Evolutionary conservation across 2,888 invertebrate species (phyloP).

Genomic region (Agrotis clavis): DNA sequence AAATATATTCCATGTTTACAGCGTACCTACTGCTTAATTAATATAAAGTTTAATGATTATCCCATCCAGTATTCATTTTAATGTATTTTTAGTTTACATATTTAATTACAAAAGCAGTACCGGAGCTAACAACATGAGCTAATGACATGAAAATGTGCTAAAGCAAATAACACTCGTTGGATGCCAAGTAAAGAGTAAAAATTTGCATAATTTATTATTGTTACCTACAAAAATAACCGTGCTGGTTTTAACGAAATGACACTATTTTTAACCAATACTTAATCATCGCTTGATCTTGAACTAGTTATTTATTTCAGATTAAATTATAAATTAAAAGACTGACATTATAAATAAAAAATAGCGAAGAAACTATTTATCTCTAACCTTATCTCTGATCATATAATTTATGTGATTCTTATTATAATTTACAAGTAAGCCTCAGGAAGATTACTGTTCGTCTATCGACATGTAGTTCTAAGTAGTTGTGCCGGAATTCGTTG

Average conservation of each 20-base stretch:
- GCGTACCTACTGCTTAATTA: no score
- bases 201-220: slow-evolving; percentile 20
- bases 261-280: slow-evolving; percentile 4
- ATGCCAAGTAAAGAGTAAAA: not conserved
- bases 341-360: not conserved
- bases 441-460: no score
- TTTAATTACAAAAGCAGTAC: not conserved
- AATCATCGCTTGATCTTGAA: slow-evolving; percentile 8
- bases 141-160: slow-evolving; percentile 22
- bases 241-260: slow-evolving; percentile 2
- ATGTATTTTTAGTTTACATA: not conserved
- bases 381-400: not conserved
- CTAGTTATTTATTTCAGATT: slow-evolving; percentile 5
- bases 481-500: no score
- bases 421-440: no score
- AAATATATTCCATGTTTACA: no score
- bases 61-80: not conserved
- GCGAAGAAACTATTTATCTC: not conserved
- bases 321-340: not conserved
- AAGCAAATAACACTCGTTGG: slow-evolving; percentile 39
- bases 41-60: no score
- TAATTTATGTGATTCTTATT: no score
- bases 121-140: slow-evolving; percentile 25
- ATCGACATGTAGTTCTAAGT: no score
- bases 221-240: slow-evolving; percentile 7